These are phyloP conservation scores for Melanotaenia parkinsoni DNA, from an alignment of 2,797 vertebrate species.

Conservation along the genomic window DNA sequence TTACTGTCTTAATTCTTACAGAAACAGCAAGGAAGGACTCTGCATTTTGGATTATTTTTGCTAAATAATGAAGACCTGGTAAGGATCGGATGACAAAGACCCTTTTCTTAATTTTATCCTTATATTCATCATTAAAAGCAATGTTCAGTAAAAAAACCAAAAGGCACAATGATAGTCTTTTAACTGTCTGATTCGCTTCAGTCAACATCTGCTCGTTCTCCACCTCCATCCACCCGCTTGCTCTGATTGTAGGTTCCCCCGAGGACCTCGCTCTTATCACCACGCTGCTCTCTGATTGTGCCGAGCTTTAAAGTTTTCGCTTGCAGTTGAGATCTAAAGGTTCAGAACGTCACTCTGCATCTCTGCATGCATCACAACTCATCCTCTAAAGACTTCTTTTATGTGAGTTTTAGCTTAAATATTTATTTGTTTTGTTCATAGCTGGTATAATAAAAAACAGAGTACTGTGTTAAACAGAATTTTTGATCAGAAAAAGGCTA, in stretches of 20 bases:
- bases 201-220: constrained; percentile 37
- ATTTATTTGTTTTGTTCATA: constrained; percentile 40
- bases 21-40: not conserved
- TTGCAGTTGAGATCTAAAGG: constrained; percentile 29
- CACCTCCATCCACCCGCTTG: constrained; percentile 35
- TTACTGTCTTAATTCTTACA: not conserved
- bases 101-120: too few relatives aligned
- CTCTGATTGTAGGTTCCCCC: constrained; percentile 19
- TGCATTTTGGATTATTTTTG: not conserved
- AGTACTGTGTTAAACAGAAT: constrained; percentile 3
- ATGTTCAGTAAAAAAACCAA: not conserved
- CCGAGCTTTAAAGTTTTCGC: constrained; percentile 35
- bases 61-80: too few relatives aligned
- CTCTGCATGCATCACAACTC: not conserved
- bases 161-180: not conserved
- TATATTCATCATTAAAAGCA: not conserved
- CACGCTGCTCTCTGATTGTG: constrained; percentile 35
- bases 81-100: too few relatives aligned
- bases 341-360: constrained; percentile 22
- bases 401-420: constrained; percentile 45
- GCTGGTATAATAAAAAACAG: constrained; percentile 13
- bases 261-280: constrained; percentile 25
- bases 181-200: constrained; percentile 11
- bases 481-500: constrained; percentile 35
- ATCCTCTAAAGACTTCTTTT: constrained; percentile 32